These are phyloP conservation scores for Oncorhynchus kisutch DNA, from an alignment of 2,113 vertebrate species.

Conservation along the genomic window DNA sequence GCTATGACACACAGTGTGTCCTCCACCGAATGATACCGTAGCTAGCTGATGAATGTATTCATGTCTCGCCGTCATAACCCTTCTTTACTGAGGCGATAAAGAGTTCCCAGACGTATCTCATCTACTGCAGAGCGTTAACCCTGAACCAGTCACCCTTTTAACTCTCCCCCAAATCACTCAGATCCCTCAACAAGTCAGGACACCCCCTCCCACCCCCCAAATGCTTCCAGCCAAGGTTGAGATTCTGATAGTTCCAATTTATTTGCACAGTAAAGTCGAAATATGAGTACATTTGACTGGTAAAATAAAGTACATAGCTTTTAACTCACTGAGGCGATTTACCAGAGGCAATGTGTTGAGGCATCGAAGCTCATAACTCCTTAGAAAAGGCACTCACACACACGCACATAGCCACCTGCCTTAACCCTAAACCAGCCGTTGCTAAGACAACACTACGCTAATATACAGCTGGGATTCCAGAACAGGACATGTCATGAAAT, in stretches of 20 bases:
- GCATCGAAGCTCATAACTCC: slow-evolving; percentile 57
- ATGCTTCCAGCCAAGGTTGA: slow-evolving; percentile 28
- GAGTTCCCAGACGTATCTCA: slow-evolving; percentile 31
- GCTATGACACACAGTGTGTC: slow-evolving; percentile 13
- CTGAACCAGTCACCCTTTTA: slow-evolving; percentile 22
- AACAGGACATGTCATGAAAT: neutral
- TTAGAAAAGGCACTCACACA: slow-evolving; percentile 32
- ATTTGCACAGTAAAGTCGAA: slow-evolving; percentile 46
- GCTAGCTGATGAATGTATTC: slow-evolving; percentile 29
- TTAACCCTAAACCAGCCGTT: neutral
- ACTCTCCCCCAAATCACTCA: slow-evolving; percentile 9
- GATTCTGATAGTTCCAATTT: slow-evolving; percentile 34
- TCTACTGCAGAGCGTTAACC: slow-evolving; percentile 25
- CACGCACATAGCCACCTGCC: neutral
- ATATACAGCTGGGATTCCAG: neutral
- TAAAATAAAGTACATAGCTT: slow-evolving; percentile 45
- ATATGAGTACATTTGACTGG: slow-evolving; percentile 58
- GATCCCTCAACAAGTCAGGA: neutral
- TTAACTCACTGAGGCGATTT: slow-evolving; percentile 58
- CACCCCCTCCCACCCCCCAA: neutral
- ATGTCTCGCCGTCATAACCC: slow-evolving; percentile 22
- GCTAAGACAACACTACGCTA: neutral
- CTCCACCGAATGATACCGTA: slow-evolving; percentile 31
- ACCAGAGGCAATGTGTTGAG: slow-evolving; percentile 39
- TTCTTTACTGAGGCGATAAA: slow-evolving; percentile 34